Base-by-base conservation (phyloP, 2,888 invertebrate genomes). In the Bimastos eiseni region DNA sequence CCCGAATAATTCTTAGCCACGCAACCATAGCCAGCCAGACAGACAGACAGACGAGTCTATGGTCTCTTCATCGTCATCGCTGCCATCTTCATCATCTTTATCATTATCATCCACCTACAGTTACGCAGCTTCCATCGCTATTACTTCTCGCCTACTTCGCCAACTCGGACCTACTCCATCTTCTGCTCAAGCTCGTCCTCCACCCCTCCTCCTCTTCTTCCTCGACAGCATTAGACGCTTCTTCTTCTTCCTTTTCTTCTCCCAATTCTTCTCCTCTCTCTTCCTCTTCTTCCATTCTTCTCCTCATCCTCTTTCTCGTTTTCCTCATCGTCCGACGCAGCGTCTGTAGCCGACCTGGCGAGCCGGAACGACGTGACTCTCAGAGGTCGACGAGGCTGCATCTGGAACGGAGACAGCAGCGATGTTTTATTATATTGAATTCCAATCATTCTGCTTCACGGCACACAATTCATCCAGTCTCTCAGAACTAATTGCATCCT, bases 311-410 rank as follows among this genome's bases (percentile, higher is more conserved):
- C 70, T 70, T n/a, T 70, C 70, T 70, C n/a, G n/a, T 70, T 70
- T 49, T n/a, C n/a, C 70, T 70, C 70, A 70, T 70, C n/a, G 70
- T 70, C 70, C 11, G 30, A 70, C 70, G 70, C 70, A 70, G 70
- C 70, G 70, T 70, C 70, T 70, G 70, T n/a, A 70, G n/a, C 30
- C 30, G 70, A 70, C 11, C 49, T n/a, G 70, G 70, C 30, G 70
- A 70, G 70, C 70, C 70, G 70, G 70, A 70, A 70, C 70, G 70
- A 70, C 70, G 70, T 70, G 70, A n/a, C 70, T 70, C 70, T n/a
- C n/a, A n/a, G 70, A n/a, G 70, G 70, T 70, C 70, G 70, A 1
- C n/a, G 70, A n/a, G 5, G 70, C 24, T 24, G 55, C 24, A 4
- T 24, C 24, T 5, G 24, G 15, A 17, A 19, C 49, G 49, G 49